Percentiles rank a stretch among this genome's conserved stretches.
These are phyloP conservation scores for Drosophila nasuta DNA, from an alignment of 1,140 invertebrate species.

Conservation along the genomic window DNA sequence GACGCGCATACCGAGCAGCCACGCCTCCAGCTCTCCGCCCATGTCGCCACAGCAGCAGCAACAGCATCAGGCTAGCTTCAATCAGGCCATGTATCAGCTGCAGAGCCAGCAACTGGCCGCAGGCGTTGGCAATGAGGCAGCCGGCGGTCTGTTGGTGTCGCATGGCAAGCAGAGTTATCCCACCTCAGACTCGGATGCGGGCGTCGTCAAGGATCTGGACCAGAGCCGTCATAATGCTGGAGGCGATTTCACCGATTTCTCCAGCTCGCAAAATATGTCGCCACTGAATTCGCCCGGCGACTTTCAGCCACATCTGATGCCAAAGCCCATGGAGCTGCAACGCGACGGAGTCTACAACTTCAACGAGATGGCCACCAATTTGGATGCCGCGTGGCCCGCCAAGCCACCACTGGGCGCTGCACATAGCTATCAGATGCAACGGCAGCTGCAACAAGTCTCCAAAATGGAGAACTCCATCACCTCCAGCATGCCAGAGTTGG, in stretches of 20 bases:
- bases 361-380: slow-evolving; percentile 80
- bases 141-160: slow-evolving; percentile 43
- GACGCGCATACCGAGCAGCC: slow-evolving; percentile 76
- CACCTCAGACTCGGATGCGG: slow-evolving; percentile 77
- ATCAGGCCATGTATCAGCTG: slow-evolving; percentile 83
- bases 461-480: slow-evolving; percentile 75
- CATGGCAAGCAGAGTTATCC: slow-evolving; percentile 67
- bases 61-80: slow-evolving; percentile 80
- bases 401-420: slow-evolving; percentile 63
- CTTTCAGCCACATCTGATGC: slow-evolving; percentile 73
- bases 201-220: slow-evolving; percentile 78
- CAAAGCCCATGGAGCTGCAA: slow-evolving; percentile 79
- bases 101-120: slow-evolving; percentile 80
- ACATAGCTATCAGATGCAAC: slow-evolving; percentile 72
- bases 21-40: slow-evolving; percentile 82
- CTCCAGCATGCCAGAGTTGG: slow-evolving; percentile 79
- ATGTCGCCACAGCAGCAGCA: slow-evolving; percentile 83
- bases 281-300: slow-evolving; percentile 78
- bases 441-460: slow-evolving; percentile 66
- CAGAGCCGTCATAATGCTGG: slow-evolving; percentile 36
- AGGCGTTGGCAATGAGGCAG: slow-evolving; percentile 28
- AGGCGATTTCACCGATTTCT: slow-evolving; percentile 77
- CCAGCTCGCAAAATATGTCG: slow-evolving; percentile 80
- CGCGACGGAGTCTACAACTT: slow-evolving; percentile 81
- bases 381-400: slow-evolving; percentile 75